Evolutionary conservation across 2,113 vertebrate species (phyloP), one percentile per base, ranked within the genome.

Genomic region (Cryptomyrus ogoouensis): DNA sequence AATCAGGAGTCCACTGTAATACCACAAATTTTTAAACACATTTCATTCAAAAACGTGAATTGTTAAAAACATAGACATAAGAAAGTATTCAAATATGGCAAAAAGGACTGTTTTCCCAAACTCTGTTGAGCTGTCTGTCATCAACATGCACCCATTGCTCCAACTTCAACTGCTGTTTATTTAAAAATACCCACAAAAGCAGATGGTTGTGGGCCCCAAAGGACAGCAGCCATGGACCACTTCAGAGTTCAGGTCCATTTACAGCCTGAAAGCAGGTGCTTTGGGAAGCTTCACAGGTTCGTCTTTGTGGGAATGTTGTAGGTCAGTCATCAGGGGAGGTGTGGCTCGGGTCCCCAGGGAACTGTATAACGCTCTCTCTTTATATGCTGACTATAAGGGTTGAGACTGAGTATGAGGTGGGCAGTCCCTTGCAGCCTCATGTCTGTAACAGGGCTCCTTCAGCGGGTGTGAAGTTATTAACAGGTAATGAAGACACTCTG

Each of bases 201-300:
- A 87, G 83, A 5, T 53, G 27, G 6, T 42, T 53, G 31, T 56
- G n/a, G 39, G 3, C 5, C 1, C 56, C 35, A 46, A 44, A 31
- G 49, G 85, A 9, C 47, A 87, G 85, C 49, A 7, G 49, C 85
- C 7, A n/a, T 53, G n/a, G 7, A 21, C 83, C 9, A 12, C 46
- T 85, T 85, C 21, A 85, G 83, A 46, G 47, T 87, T 27, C 24
- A 86, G 83, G 46, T 86, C 85, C n/a, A n/a, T n/a, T 87, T 53
- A 87, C 39, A 39, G 17, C 12, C 15, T 31, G 46, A 86, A 49
- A 42, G 86, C 86, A 86, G 77, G 42, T 83, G 77, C 77, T 83
- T 44, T 44, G 31, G 47, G 84, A 19, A 50, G 84, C n/a, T 52
- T n/a, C 84, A 50, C 44, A 86, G n/a, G 47, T 50, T 44, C 27